Conservation (phyloP, 2,113 vertebrate species). For the Proterorhinus semilunaris region DNA sequence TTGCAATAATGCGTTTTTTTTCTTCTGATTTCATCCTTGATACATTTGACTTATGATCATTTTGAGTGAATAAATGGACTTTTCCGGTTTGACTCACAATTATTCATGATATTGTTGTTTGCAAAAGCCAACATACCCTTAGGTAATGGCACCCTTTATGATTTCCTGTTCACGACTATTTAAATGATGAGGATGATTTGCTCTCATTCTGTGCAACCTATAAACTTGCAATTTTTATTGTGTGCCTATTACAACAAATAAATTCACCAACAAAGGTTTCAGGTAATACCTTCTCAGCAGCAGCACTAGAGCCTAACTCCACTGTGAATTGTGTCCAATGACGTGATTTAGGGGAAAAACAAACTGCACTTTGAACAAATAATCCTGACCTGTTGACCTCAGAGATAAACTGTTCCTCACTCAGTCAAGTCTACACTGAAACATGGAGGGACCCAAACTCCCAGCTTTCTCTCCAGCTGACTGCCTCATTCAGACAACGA, state of each 20-base stretch:
- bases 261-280: not conserved
- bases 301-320: not conserved
- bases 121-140: too few relatives aligned
- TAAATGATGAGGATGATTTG: too few relatives aligned
- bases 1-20: too few relatives aligned
- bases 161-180: too few relatives aligned
- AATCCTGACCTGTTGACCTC: not conserved
- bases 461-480: slow-evolving; percentile 17
- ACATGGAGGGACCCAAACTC: slow-evolving; percentile 38
- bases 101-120: too few relatives aligned
- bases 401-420: not conserved
- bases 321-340: not conserved
- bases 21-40: too few relatives aligned
- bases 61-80: too few relatives aligned
- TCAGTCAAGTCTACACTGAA: slow-evolving; percentile 22
- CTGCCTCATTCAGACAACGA: slow-evolving; percentile 20
- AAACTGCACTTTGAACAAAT: slow-evolving; percentile 3
- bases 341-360: not conserved
- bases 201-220: too few relatives aligned
- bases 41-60: too few relatives aligned
- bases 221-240: too few relatives aligned
- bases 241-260: not conserved
- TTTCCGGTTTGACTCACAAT: too few relatives aligned
- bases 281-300: not conserved
- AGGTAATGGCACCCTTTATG: too few relatives aligned